A percentile compares a stretch with the other conserved stretches of the same genome.
Evolutionary conservation across 2,888 invertebrate genomes (phyloP).

Genomic region (Callyntrura sp.): DNA sequence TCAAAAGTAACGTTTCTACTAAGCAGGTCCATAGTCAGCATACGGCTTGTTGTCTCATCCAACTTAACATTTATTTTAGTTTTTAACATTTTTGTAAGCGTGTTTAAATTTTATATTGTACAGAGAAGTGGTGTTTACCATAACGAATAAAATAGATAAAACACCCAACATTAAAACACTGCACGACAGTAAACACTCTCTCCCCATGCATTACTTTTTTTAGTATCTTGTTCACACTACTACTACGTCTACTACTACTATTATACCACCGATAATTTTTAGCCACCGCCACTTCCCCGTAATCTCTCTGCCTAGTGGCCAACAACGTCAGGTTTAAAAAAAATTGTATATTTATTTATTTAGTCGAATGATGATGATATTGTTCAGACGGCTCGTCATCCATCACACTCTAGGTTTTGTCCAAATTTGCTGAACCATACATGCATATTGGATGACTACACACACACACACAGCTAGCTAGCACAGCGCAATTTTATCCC

Average conservation of each 20-base stretch:
- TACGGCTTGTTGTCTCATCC: not conserved
- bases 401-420: slow-evolving; percentile 20
- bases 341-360: slow-evolving; percentile 28
- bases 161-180: not conserved
- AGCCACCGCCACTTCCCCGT: not conserved
- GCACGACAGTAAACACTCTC: not conserved
- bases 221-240: not conserved
- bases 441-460: not conserved
- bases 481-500: not conserved
- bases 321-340: slow-evolving; percentile 23
- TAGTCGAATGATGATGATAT: slow-evolving; percentile 4
- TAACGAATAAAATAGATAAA: not conserved
- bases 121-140: not conserved
- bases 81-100: too few relatives aligned
- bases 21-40: not conserved
- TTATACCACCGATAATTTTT: too few relatives aligned
- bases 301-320: slow-evolving; percentile 8
- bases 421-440: slow-evolving; percentile 1
- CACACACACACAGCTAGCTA: too few relatives aligned
- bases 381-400: slow-evolving; percentile 18
- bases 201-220: not conserved
- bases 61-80: not conserved
- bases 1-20: slow-evolving; percentile 5
- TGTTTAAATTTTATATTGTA: too few relatives aligned
- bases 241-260: too few relatives aligned